Evolutionary conservation across 2,888 invertebrate species (phyloP).

Genomic region (Acleris cristana): DNA sequence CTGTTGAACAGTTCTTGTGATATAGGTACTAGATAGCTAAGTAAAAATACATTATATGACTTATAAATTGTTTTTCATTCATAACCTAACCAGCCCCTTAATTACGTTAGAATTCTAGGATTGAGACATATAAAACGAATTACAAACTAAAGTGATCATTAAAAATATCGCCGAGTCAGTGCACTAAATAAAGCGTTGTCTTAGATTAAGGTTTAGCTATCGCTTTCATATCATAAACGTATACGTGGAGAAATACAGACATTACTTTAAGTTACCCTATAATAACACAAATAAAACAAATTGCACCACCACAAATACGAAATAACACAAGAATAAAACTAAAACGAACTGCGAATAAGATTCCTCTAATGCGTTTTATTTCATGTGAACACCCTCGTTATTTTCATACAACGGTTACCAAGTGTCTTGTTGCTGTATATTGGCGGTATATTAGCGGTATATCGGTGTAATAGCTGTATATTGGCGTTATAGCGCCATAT

Average conservation of each 20-base stretch:
- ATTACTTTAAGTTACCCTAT: no score
- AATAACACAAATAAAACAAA: neutral
- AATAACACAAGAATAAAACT: neutral
- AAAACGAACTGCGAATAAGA: neutral
- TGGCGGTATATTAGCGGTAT: constrained; percentile 11
- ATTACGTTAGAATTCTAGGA: neutral
- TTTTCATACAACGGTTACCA: neutral
- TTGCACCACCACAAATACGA: neutral
- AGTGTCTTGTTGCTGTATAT: constrained; percentile 1
- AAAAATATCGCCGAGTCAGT: no score
- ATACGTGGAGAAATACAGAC: no score
- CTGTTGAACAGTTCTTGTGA: constrained; percentile 4
- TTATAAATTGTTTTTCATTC: neutral
- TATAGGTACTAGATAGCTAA: constrained; percentile 8
- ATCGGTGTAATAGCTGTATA: neutral
- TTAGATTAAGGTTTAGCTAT: no score
- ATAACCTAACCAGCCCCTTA: no score
- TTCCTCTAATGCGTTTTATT: constrained; percentile 3
- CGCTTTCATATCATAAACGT: no score
- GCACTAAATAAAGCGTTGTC: no score
- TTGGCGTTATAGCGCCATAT: constrained; percentile 8
- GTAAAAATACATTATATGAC: constrained; percentile 26
- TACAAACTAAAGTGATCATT: no score
- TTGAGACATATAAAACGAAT: no score
- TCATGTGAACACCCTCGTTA: constrained; percentile 3